Base-by-base conservation (phyloP, 2,888 invertebrate genomes). In the Parelbella ahira region DNA sequence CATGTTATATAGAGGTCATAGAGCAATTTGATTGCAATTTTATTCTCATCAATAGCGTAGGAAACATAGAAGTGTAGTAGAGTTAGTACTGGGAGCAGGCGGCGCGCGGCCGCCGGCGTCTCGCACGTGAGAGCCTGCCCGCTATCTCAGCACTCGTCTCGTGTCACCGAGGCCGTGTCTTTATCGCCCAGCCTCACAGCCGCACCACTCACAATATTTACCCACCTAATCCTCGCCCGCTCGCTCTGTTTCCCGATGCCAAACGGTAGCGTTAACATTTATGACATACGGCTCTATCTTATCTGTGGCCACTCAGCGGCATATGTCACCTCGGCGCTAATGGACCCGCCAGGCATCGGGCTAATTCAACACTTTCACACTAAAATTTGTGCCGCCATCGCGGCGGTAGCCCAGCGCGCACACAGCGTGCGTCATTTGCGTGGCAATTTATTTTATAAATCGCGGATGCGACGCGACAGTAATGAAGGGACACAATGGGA, bases 271-370 rank as follows among this genome's bases (percentile, higher is more conserved):
- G 65, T 63, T 68, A 15, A 52, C 66, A 71, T 74, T 72, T 74
- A 79, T 79, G 82, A 86, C 87, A 87, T 83, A 83, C 77, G 82
- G 82, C 67, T 81, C 75, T 86, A 86, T 86, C 87, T 87, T 86
- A 87, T 87, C 87, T 75, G 54, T 71, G 70, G 53, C 74, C 81
- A 86, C 86, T 86, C 72, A 63, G 68, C 69, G 72, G 72, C 86
- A 84, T 83, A 86, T 87, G 87, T 73, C 75, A 63, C 68, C 58
- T 49, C 68, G 65, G 57, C 67, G 74, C 68, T 86, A 87, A 86
- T 84, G 83, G 81, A 80, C 59, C 65, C 51, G 58, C 65, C 69
- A 70, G 56, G 25, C 7, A 7, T 6, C 10, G 15, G 55, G 60
- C 68, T 71, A 73, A 76, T 72, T 74, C 72, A 80, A 83, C 79